Evolutionary conservation across 2,888 invertebrate species (phyloP), one percentile per base, ranked within the genome.

Genomic region (Ectemnius lituratus): DNA sequence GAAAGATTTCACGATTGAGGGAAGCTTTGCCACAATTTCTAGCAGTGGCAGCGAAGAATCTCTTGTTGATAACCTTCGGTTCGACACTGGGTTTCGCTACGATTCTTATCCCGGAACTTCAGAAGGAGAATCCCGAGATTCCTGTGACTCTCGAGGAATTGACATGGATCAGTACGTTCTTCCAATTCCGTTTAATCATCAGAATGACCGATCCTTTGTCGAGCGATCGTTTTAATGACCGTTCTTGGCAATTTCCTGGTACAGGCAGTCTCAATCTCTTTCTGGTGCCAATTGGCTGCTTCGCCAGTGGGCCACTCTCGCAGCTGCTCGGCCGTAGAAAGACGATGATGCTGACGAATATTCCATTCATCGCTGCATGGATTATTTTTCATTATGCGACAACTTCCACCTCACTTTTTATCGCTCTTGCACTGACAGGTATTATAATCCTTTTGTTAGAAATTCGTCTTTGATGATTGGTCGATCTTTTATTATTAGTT

Each of bases 21-120:
- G 86, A 91, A 80, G 94, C 94, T 0, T 86, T 95, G 61, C 95
- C 96, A 1, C 96, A 96, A 91, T 92, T 95, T 79, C 88, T 95
- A 80, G 96, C 96, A n/a, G 96, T 96, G 37, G 93, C 94, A 84
- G 95, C 95, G 20, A 97, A 97, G 91, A 97, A 96, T 91, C 92
- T 95, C 71, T 91, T 96, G 49, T 92, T 96, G 47, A 91, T 96
- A 80, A 94, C 94, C 8, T 96, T 95, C 89, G 96, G 96, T 66
- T 95, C 96, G 93, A 95, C 96, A 0, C 90, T 96, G 61, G 96
- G 96, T 0, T 96, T 96, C 84, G 94, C 96, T 0, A 96, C 96
- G 4, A 96, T 96, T 75, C 93, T 96, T 18, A 96, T 96, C 83
- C 96, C 96, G 5, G 95, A 95, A 6, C 92, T 96, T 57, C 92